Base-by-base conservation (phyloP, 2,888 invertebrate species). In the Stramonita haemastoma region DNA sequence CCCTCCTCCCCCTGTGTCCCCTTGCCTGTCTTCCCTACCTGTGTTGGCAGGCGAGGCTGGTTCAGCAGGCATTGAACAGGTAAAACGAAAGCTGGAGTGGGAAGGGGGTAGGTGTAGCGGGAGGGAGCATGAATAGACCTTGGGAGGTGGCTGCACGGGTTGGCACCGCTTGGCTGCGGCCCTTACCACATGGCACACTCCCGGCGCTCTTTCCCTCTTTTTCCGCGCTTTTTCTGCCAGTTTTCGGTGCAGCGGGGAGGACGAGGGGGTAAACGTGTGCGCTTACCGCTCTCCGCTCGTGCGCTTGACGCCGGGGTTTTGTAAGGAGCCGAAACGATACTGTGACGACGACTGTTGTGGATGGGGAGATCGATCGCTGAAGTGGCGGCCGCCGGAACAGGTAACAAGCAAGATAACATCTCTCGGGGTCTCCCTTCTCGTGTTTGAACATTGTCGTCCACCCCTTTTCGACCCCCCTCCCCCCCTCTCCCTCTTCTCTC, bases 41-140 rank as follows among this genome's bases (percentile, higher is more conserved):
- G n/a, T 15, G 87, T 73, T 46, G 77, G 56, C 77, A 87, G 79
- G 87, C 73, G 79, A 70, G 87, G 70, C 46, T n/a, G 19, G 19
- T 32, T 79, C 32, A 19, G 36, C 26, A 8, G 79, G 36, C 73
- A 87, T 87, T 87, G 87, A 87, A 87, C 87, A 79, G 87, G 79
- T 79, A 87, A 77, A 77, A 32, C 77, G 32, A 77, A 32, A 77
- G 29, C 77, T 11, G 60, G 60, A 19, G 77, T 77, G 70, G 15
- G 60, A 15, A 19, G 60, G 60, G 11, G 60, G 85, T 11, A 57
- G 15, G 56, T 57, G 77, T 8, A 13, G 32, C 29, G 77, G 29
- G 11, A 15, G 29, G 29, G 17, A 32, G 15, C 32, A 4, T 11
- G 13, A 32, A 8, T 19, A 19, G 77, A 19, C 29, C 6, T 8